phyloP scores from a whole-genome alignment of 64 coral and sea anemone species.

The Montipora capricornis region DNA sequence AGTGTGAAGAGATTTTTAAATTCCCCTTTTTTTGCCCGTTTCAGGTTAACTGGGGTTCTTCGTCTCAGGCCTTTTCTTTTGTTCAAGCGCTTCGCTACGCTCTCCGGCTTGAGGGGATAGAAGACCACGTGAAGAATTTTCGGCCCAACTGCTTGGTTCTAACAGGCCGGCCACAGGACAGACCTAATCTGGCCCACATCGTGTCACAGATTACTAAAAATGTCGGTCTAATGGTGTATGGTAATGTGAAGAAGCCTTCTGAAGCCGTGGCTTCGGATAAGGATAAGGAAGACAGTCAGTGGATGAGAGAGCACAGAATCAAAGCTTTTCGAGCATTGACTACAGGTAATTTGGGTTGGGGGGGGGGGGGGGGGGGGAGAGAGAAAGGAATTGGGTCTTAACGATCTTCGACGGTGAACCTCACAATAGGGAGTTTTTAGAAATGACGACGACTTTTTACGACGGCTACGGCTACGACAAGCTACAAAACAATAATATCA shows the following conservation, averaged over 20 bases:
- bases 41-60: slow-evolving; percentile 90
- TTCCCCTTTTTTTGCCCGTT: neutral
- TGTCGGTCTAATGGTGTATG: slow-evolving; percentile 87
- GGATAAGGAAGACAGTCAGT: slow-evolving; percentile 53
- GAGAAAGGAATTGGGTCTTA: too few relatives aligned
- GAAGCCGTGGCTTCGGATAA: slow-evolving; percentile 44
- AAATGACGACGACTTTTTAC: too few relatives aligned
- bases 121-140: slow-evolving; percentile 96
- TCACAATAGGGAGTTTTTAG: too few relatives aligned
- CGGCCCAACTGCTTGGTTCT: slow-evolving; percentile 92
- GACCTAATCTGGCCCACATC: slow-evolving; percentile 58
- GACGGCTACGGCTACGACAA: too few relatives aligned
- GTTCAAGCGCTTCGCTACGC: slow-evolving; percentile 71
- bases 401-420: too few relatives aligned
- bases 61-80: slow-evolving; percentile 83
- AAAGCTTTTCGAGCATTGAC: slow-evolving; percentile 83
- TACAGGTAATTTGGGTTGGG: slow-evolving; percentile 64
- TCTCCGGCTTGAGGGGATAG: slow-evolving; percentile 64
- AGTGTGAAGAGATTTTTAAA: neutral
- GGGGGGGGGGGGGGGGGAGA: too few relatives aligned
- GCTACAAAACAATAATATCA: too few relatives aligned
- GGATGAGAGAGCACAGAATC: slow-evolving; percentile 78
- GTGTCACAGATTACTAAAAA: slow-evolving; percentile 91
- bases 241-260: slow-evolving; percentile 59
- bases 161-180: slow-evolving; percentile 51